Evolutionary conservation across 2,888 invertebrate species (phyloP).

Genomic region (Nezara viridula): DNA sequence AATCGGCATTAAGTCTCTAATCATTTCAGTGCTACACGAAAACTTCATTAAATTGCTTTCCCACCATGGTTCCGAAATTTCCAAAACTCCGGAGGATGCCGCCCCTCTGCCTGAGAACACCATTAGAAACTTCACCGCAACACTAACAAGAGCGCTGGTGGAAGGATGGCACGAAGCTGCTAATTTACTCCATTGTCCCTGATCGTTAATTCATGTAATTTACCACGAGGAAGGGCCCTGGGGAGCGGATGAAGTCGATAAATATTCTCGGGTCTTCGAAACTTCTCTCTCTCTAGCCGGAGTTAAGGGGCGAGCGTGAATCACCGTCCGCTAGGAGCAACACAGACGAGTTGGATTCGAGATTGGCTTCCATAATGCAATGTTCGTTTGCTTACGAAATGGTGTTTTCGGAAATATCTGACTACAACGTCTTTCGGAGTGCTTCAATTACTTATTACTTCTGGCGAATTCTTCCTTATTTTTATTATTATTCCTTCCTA

Average conservation of each 20-base stretch:
- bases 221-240: not conserved
- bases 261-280: conserved; percentile 29
- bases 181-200: conserved; percentile 34
- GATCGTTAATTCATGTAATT: conserved; percentile 41
- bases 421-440: no score
- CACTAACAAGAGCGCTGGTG: not conserved
- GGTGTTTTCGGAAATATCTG: no score
- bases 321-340: not conserved
- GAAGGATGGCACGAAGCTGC: conserved; percentile 32
- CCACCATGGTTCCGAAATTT: not conserved
- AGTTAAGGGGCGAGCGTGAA: not conserved
- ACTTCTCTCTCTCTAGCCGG: not conserved
- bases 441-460: no score
- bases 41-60: not conserved
- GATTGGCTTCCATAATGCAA: not conserved
- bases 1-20: no score
- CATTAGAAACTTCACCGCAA: not conserved
- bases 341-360: not conserved
- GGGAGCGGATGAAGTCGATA: conserved; percentile 23
- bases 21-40: not conserved
- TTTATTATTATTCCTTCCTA: no score
- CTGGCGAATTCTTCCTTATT: no score
- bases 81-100: not conserved
- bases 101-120: not conserved
- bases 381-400: not conserved